Conservation (phyloP, 1,140 invertebrate genomes). For the Aphis craccivora region DNA sequence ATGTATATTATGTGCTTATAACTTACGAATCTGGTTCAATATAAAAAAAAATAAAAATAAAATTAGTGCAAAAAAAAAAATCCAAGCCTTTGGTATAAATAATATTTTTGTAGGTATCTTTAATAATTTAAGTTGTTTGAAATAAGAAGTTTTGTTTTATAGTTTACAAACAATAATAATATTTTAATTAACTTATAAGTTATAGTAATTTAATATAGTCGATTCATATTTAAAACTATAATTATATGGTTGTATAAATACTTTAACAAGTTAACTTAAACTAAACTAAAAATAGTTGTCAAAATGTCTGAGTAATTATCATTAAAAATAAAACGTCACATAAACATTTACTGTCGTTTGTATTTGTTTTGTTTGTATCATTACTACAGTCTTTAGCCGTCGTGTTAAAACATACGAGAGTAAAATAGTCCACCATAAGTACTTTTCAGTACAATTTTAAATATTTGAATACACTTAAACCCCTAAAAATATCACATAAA, state of each 20-base stretch:
- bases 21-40: too few relatives aligned
- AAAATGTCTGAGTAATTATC: neutral
- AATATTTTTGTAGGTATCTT: too few relatives aligned
- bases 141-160: neutral
- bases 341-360: neutral
- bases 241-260: neutral
- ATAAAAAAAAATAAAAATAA: too few relatives aligned
- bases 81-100: too few relatives aligned
- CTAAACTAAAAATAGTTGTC: slow-evolving; percentile 12
- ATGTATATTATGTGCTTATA: too few relatives aligned
- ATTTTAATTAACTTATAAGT: neutral
- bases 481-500: neutral
- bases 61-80: too few relatives aligned
- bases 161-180: neutral
- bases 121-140: too few relatives aligned
- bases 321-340: neutral
- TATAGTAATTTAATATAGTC: neutral
- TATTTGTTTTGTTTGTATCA: neutral
- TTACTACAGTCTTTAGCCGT: neutral
- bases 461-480: neutral
- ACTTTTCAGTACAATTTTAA: neutral
- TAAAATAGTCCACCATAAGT: neutral
- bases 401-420: too few relatives aligned
- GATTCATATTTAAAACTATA: neutral
- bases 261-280: neutral